Evolutionary conservation across 2,797 vertebrate genomes (phyloP), one percentile per base, ranked within the genome.

Genomic region (Acanthurus lineatus): DNA sequence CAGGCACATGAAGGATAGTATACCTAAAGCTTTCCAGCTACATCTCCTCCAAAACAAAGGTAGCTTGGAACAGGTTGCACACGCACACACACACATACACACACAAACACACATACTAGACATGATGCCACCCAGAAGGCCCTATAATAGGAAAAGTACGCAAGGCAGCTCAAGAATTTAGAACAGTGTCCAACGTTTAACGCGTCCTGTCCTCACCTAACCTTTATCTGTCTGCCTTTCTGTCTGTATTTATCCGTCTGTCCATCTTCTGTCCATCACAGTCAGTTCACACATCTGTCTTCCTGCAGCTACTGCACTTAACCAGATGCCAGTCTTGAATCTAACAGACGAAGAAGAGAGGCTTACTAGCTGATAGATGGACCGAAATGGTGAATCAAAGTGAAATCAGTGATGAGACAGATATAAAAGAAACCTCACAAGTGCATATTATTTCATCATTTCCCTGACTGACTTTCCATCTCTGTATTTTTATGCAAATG

Each of bases 1-100:
- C 75, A 79, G 62, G 63, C 67, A 52, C 80, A 68, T 87, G 78
- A 91, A 59, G 77, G 72, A 93, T 90, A 70, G 74, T 85, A 85
- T 52, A 85, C 74, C 68, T 14, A 65, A 63, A 49, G 25, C 25
- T 57, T 58, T 79, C 71, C 77, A 89, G 79, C 76, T 68, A 73
- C 48, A 78, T 73, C 69, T 59, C 59, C 52, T 80, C 54, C 19
- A 76, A 82, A 86, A 83, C 74, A 88, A 88, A 86, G 73, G 74
- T 44, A 72, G 69, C 72, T 65, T 20, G 51, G 65, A 60, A 77
- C 17, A 51, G 40, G 25, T 28, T 22, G 48, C 5, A 1, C 9
- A 9, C 40, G 52, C 57, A 42, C 68, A 59, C 44, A 58, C 56
- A 61, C 42, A 64, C 60, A 76, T 14, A 67, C 74, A 73, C 28